A percentile compares a stretch with the other conserved stretches of the same genome.
Conservation (phyloP, 2,113 vertebrate species). For the Myocastor coypus region DNA sequence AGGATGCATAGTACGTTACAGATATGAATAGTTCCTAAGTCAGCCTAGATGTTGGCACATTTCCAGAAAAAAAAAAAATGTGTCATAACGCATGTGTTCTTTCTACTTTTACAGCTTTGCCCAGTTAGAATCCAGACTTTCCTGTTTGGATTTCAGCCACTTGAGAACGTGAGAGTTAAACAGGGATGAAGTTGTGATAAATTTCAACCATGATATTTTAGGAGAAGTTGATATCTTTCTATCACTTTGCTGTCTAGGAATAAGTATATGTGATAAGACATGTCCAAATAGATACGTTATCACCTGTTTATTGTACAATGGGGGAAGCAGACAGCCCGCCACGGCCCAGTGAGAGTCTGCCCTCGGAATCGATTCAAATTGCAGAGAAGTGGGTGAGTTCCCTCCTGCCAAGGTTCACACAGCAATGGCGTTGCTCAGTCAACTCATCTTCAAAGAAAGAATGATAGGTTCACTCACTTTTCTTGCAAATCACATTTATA, state of each 20-base stretch:
- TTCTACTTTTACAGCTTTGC: neutral
- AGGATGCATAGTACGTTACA: neutral
- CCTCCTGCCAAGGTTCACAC: neutral
- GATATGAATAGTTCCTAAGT: neutral
- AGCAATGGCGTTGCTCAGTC: neutral
- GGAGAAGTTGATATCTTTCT: neutral
- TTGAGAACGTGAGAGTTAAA: neutral
- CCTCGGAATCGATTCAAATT: neutral
- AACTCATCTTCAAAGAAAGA: neutral
- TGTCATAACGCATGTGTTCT: neutral
- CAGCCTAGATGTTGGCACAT: neutral
- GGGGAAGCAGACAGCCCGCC: neutral
- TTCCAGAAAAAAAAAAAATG: neutral
- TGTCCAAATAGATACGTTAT: neutral
- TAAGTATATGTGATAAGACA: neutral
- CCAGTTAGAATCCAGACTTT: neutral
- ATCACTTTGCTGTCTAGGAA: neutral
- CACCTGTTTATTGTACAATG: neutral
- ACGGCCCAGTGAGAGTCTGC: neutral
- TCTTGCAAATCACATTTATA: neutral
- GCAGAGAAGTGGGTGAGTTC: neutral
- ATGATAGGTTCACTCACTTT: neutral
- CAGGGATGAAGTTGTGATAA: neutral
- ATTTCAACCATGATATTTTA: neutral
- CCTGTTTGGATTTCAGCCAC: neutral